Conservation (phyloP, 2,113 vertebrate genomes). For the Bagarius yarrelli region DNA sequence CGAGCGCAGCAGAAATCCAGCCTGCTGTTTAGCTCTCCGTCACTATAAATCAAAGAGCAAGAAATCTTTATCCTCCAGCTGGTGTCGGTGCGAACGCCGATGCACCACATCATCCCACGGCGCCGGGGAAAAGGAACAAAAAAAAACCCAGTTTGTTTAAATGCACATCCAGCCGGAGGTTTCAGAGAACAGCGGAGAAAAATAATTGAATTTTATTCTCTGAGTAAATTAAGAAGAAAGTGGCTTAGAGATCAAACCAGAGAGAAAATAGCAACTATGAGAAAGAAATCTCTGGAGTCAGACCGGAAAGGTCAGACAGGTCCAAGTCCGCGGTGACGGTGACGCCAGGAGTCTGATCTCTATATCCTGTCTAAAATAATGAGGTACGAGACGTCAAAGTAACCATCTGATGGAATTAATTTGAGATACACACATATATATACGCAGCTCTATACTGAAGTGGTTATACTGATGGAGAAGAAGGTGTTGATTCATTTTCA, state of each 20-base stretch:
- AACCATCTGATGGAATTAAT: neutral
- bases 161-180: neutral
- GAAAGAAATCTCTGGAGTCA: neutral
- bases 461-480: neutral
- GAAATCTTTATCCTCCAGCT: constrained; percentile 23
- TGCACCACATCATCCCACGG: constrained; percentile 11
- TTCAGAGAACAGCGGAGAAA: neutral
- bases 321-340: neutral
- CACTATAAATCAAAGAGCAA: constrained; percentile 43
- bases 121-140: neutral
- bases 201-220: neutral
- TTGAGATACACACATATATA: neutral
- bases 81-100: constrained; percentile 32
- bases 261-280: neutral
- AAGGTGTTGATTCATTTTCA: neutral
- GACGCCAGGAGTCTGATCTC: constrained; percentile 8
- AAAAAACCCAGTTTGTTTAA: too few species aligned
- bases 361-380: constrained; percentile 24
- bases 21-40: constrained; percentile 27
- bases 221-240: neutral
- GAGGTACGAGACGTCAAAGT: neutral
- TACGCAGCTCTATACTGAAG: neutral
- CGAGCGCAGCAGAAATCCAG: constrained; percentile 35
- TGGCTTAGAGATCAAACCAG: neutral
- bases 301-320: constrained; percentile 11